A percentile compares a stretch with the other conserved stretches of the same genome.
Conservation (phyloP, 2,113 vertebrate genomes). For the Aptenodytes forsteri region DNA sequence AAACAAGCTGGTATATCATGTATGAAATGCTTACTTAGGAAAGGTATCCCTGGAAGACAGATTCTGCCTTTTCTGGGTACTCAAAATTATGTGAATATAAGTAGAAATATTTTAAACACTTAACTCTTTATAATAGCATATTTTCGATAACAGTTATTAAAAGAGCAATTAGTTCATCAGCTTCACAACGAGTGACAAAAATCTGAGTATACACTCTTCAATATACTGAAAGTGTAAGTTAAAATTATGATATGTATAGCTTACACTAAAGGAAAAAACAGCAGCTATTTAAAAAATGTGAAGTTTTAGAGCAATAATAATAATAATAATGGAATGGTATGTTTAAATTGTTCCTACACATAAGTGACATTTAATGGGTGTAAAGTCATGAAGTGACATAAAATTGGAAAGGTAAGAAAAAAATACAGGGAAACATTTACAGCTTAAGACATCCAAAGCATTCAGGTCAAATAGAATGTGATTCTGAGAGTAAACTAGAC, state of each 20-base stretch:
- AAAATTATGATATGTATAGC: background rate
- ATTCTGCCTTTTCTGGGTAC: background rate
- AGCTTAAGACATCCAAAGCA: background rate
- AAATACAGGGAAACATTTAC: background rate
- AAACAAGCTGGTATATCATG: rapidly evolving
- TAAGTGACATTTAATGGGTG: background rate
- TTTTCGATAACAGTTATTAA: background rate
- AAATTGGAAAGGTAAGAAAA: background rate
- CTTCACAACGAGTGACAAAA: background rate
- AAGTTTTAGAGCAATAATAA: background rate
- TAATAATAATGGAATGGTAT: background rate
- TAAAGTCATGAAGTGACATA: background rate
- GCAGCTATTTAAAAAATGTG: background rate
- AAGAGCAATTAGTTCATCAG: background rate
- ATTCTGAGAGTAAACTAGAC: background rate
- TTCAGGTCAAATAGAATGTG: background rate
- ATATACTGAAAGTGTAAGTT: background rate
- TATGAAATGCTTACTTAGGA: background rate
- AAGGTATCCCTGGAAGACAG: background rate
- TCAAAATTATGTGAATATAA: background rate
- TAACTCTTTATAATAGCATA: background rate
- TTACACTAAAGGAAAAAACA: background rate
- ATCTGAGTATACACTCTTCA: background rate
- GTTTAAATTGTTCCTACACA: background rate
- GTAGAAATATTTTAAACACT: background rate